Evolutionary conservation across 2,113 vertebrate genomes (phyloP), one percentile per base, ranked within the genome.

Genomic region (Takifugu bimaculatus): DNA sequence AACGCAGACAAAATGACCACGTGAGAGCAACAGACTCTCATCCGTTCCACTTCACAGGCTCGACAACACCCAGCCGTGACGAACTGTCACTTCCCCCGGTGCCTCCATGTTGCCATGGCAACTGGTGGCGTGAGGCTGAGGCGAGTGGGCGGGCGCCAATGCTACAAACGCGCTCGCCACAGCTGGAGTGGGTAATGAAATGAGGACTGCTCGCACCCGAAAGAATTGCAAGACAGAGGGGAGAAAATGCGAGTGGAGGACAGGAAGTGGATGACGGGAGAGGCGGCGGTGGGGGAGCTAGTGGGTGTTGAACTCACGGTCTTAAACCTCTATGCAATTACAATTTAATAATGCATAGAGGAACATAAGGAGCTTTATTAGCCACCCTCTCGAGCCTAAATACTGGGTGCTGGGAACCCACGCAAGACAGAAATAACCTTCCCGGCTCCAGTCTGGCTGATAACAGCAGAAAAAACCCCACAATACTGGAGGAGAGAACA

Each of bases 351-450:
- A 87, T 86, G 74, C 77, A 84, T 82, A 71, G 61, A 53, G 57
- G 63, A 78, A 78, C 73, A 73, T 74, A 75, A 79, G 72, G 73
- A 70, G 76, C 79, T 60, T 77, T 80, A 59, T 67, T 29, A n/a
- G 63, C 63, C 71, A 70, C 63, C 60, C 74, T 82, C 57, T 66
- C 74, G 77, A 77, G 73, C 77, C 79, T 83, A 78, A 80, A 78
- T 57, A 72, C 81, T 76, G 70, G 63, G 68, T 83, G 73, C 73
- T 63, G 63, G 71, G 73, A 73, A 74, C 85, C 83, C 81, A 81
- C 83, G 80, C 81, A 79, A 62, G 73, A 81, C 75, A 82, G 75
- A 85, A 88, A 89, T 88, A 82, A 82, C 79, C 60, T 82, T 74
- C 65, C 74, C 61, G 72, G 63, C 62, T 57, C 57, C 45, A 65